Percentiles rank a stretch among this genome's conserved stretches.
phyloP scores from a whole-genome alignment of 2,113 vertebrate genomes.

The Oophaga pumilio region DNA sequence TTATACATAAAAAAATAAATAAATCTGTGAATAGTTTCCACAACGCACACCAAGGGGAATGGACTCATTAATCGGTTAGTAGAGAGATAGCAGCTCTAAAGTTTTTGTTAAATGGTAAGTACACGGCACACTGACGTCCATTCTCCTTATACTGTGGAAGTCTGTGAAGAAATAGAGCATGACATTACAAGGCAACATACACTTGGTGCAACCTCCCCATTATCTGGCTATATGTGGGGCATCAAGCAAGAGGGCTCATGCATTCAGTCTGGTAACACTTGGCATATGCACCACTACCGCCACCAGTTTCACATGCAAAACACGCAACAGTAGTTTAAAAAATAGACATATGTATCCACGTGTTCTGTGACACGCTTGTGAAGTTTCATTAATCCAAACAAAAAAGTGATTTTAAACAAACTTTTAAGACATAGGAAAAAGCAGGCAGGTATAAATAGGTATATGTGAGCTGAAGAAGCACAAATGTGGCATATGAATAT shows the following conservation, averaged over 20 bases:
- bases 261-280: slow-evolving; percentile 84
- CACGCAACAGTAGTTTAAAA: slow-evolving; percentile 62
- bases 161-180: slow-evolving; percentile 74
- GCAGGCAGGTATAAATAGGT: slow-evolving; percentile 7
- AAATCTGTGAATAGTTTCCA: slow-evolving; percentile 59
- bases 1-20: slow-evolving; percentile 49
- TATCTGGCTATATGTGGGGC: slow-evolving; percentile 98
- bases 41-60: slow-evolving; percentile 71
- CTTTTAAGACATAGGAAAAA: slow-evolving; percentile 24
- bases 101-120: slow-evolving; percentile 57
- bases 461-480: slow-evolving; percentile 21
- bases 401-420: slow-evolving; percentile 16
- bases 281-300: slow-evolving; percentile 79
- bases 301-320: slow-evolving; percentile 87
- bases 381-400: neutral
- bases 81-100: slow-evolving; percentile 53
- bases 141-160: slow-evolving; percentile 69
- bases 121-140: slow-evolving; percentile 66
- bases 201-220: slow-evolving; percentile 88
- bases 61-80: slow-evolving; percentile 65
- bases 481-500: neutral
- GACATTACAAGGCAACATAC: slow-evolving; percentile 82
- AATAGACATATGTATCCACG: slow-evolving; percentile 51
- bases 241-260: slow-evolving; percentile 95
- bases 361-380: slow-evolving; percentile 49